Percentiles rank a stretch among this genome's conserved stretches.
Evolutionary conservation across 2,113 vertebrate species (phyloP).

Genomic region (Chelonoidis abingdonii): DNA sequence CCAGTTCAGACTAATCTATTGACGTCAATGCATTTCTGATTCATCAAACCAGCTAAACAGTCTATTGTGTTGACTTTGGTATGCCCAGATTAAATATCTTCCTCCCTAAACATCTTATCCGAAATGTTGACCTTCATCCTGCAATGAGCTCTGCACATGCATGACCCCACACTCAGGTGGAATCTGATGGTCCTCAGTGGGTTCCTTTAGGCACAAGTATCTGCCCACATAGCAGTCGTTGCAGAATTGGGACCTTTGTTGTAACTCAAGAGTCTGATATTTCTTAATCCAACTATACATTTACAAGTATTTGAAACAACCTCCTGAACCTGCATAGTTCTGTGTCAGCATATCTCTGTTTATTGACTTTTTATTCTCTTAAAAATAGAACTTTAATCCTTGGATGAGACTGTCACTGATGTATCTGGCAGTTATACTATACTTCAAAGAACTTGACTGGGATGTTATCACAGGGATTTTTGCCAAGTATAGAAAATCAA

Average conservation of each 20-base stretch:
- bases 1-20: neutral
- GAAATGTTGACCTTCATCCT: neutral
- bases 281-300: neutral
- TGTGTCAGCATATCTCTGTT: neutral
- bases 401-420: constrained; percentile 5
- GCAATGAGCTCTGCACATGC: rapidly evolving
- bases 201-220: neutral
- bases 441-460: constrained; percentile 47
- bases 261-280: neutral
- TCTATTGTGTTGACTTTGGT: neutral
- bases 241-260: neutral
- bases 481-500: neutral
- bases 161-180: neutral
- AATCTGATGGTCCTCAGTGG: neutral
- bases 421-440: constrained; percentile 28
- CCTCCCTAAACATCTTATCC: neutral
- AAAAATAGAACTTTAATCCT: constrained; percentile 30
- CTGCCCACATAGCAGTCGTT: rapidly evolving
- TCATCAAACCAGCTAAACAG: neutral
- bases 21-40: neutral
- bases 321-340: neutral
- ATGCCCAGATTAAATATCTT: neutral
- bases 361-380: neutral
- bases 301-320: neutral
- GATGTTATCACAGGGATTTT: constrained; percentile 57